Percentiles rank a stretch among this genome's conserved stretches.
These are phyloP conservation scores for Anser brachyrhynchus DNA, from an alignment of 2,113 vertebrate genomes.

Conservation along the genomic window DNA sequence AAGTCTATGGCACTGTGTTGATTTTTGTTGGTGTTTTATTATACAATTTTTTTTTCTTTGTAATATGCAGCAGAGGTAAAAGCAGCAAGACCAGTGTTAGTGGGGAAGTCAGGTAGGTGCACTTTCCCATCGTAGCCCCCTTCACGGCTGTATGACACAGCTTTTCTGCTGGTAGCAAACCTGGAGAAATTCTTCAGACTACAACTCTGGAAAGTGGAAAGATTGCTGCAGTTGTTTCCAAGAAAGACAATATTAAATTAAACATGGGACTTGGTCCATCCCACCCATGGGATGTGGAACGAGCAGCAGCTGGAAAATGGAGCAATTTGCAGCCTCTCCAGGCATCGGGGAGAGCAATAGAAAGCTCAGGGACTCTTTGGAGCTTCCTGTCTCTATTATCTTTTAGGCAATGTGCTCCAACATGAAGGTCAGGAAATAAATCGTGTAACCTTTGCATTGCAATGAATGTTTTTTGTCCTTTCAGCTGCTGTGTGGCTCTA, in stretches of 20 bases:
- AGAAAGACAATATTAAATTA: neutral
- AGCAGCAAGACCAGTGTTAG: fast-evolving
- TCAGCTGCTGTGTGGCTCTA: neutral
- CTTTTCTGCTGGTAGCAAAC: neutral
- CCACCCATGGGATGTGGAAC: neutral
- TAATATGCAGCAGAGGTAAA: neutral
- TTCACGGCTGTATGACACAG: neutral
- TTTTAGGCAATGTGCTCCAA: neutral
- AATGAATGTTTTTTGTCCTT: neutral
- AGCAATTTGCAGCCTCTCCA: neutral
- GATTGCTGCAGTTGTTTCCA: neutral
- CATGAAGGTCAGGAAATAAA: neutral
- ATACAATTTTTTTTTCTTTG: neutral
- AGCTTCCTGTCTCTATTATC: neutral
- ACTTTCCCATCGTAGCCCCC: neutral
- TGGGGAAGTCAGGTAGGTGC: neutral
- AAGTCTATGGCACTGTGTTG: neutral
- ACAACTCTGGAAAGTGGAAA: neutral
- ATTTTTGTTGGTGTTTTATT: neutral
- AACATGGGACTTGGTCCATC: neutral
- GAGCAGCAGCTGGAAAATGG: neutral
- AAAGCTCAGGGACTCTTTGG: neutral
- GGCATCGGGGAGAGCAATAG: fast-evolving
- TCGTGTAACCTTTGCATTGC: neutral
- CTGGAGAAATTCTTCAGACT: neutral